Evolutionary conservation across 2,888 invertebrate genomes (phyloP).

Genomic region (Rhingia rostrata): DNA sequence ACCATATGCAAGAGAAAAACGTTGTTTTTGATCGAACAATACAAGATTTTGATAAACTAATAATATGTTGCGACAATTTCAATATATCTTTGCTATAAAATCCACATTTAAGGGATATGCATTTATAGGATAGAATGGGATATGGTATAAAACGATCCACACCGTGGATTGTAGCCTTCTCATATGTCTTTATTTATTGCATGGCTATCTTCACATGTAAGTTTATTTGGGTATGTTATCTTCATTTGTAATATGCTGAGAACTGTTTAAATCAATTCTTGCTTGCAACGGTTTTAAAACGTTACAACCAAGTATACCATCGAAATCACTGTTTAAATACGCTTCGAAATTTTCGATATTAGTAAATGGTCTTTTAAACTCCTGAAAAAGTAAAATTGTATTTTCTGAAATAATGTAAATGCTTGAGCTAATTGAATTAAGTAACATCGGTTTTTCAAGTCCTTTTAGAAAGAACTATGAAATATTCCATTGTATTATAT

Average conservation of each 20-base stretch:
- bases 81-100: no score
- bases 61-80: no score
- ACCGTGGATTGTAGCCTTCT: no score
- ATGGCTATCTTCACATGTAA: slow-evolving; percentile 4
- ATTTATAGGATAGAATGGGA: no score
- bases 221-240: background rate
- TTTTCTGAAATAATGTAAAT: background rate
- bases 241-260: slow-evolving; percentile 16
- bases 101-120: no score
- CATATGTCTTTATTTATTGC: no score
- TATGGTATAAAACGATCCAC: no score
- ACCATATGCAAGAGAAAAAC: no score
- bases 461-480: slow-evolving; percentile 11
- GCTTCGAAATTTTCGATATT: slow-evolving; percentile 11
- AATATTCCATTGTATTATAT: no score
- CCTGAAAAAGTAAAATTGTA: slow-evolving; percentile 7
- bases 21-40: no score
- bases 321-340: background rate
- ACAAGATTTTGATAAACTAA: no score
- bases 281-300: slow-evolving; percentile 12
- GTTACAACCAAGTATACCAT: slow-evolving; percentile 10
- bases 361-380: slow-evolving; percentile 9
- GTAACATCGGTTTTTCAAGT: slow-evolving; percentile 3
- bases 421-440: slow-evolving; percentile 13
- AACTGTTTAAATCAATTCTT: slow-evolving; percentile 1